phyloP scores from a whole-genome alignment of 2,113 vertebrate species.

The Catharus fuscescens region DNA sequence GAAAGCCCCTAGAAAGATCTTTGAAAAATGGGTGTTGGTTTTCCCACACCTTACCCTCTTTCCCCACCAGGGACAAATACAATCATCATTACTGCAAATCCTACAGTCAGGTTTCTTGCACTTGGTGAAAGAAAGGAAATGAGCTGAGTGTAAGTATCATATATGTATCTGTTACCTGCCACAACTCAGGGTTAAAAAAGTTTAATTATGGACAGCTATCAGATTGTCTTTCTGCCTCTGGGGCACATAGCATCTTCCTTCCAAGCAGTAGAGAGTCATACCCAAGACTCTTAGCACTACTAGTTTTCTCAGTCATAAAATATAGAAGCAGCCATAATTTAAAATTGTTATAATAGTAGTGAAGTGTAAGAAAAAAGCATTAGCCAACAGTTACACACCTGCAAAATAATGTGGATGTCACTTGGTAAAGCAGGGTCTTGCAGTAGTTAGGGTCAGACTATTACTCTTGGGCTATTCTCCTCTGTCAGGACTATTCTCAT shows the following conservation, averaged over 20 bases:
- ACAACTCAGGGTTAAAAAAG: neutral
- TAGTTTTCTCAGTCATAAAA: neutral
- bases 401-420: neutral
- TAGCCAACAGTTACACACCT: neutral
- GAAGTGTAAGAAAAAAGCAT: neutral
- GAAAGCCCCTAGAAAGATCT: neutral
- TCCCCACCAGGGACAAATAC: neutral
- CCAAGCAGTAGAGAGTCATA: neutral
- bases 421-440: neutral
- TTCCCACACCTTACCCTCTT: neutral
- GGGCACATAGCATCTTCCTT: neutral
- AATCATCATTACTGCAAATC: neutral
- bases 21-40: neutral
- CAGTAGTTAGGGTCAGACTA: neutral
- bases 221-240: neutral
- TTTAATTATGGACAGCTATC: neutral
- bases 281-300: neutral
- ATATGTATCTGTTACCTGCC: neutral
- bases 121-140: neutral
- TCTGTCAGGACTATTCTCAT: neutral
- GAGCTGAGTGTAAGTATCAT: rapidly evolving
- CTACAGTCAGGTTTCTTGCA: neutral
- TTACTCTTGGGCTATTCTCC: neutral
- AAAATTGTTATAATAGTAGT: neutral
- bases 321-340: neutral